Evolutionary conservation across 2,888 invertebrate genomes (phyloP), one percentile per base, ranked within the genome.

Genomic region (Philaethria dido): DNA sequence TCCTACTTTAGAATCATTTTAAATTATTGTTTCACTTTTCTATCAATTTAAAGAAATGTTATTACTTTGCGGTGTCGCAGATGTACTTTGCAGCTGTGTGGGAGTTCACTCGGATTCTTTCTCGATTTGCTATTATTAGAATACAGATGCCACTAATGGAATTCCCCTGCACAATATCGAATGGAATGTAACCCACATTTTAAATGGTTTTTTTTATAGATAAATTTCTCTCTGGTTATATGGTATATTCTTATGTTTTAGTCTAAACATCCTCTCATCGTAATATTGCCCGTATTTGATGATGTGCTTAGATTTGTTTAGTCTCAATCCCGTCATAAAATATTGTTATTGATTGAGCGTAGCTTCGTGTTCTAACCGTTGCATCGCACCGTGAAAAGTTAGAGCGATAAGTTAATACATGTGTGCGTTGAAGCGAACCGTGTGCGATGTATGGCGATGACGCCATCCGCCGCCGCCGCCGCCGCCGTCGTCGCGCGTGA

Each of bases 381-480:
- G 72, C 25, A 16, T 3, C 25, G 48, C 48, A 22, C 73, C 74
- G 73, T 75, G 77, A 81, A 80, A 82, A 82, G 79, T 81, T 82
- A 78, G 64, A 45, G 44, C 48, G 36, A 47, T 54, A 66, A 64
- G 47, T 29, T 66, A 76, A 78, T 76, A 69, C 60, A 42, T 62
- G 64, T 29, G 50, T 52, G 66, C 42, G 62, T 66, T 13, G 36
- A 22, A 18, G 44, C 29, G 47, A 5, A 16, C 44, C 25, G 66
- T 72, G 75, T 73, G 74, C 72, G 75, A 73, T 73, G 71, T 70
- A 69, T 39, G 50, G 61, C 77, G 76, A 70, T 89, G 89, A 89
- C 89, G 89, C 86, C 86, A 87, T 83, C 84, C 82, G 13, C 47
- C 11, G 18, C 18, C 83, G 84, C 82, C 78, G 78, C 75, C 71